These are phyloP conservation scores for Bolborhynchus lineola DNA, from an alignment of 2,113 vertebrate species.

Conservation along the genomic window DNA sequence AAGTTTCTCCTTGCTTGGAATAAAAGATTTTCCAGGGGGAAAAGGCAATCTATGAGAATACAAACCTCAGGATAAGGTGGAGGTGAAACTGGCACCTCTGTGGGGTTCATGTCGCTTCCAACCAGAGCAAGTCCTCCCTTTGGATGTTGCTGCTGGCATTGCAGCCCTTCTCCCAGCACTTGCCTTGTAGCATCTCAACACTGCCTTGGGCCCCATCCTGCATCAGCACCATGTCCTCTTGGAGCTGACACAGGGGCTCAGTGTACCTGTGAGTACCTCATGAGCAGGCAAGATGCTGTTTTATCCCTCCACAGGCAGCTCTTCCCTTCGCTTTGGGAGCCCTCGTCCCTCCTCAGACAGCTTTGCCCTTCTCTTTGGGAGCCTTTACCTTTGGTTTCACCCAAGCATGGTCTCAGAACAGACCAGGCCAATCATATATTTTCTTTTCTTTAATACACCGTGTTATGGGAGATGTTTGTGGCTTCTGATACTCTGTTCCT, in stretches of 20 bases:
- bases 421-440: conserved; percentile 76
- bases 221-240: not conserved
- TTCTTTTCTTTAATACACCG: not conserved
- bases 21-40: not conserved
- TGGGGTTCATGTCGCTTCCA: not conserved
- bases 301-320: not conserved
- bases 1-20: not conserved
- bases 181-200: not conserved
- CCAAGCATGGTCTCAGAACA: not conserved
- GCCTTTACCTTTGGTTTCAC: not conserved
- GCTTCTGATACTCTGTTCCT: conserved; percentile 57
- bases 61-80: not conserved
- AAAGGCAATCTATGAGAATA: not conserved
- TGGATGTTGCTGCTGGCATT: not conserved
- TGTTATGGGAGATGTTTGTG: conserved; percentile 48
- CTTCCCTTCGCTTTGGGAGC: not conserved
- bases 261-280: not conserved
- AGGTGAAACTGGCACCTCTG: not conserved
- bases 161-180: not conserved
- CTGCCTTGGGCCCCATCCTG: not conserved
- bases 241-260: not conserved
- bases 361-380: not conserved
- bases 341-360: not conserved
- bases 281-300: fast-evolving
- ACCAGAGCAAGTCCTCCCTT: not conserved